Evolutionary conservation across 2,888 invertebrate genomes (phyloP), one percentile per base, ranked within the genome.

Genomic region (Pristionchus fissidentatus): DNA sequence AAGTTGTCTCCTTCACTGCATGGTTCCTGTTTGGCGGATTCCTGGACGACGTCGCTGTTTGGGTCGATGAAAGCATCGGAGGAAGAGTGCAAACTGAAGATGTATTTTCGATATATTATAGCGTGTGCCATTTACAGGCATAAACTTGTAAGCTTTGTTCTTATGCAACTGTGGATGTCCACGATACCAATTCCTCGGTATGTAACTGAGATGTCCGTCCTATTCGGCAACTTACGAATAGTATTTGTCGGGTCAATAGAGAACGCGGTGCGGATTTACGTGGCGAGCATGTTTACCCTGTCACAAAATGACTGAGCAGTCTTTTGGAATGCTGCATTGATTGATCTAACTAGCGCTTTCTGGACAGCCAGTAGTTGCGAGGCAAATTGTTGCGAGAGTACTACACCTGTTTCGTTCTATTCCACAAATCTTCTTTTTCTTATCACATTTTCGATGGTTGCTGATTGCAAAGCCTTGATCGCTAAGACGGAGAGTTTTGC

Each of bases 381-480:
- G 13, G 66, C 38, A 3, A 35, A 2, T 66, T 66, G 66, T 5
- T 66, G 35, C 19, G 38, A 8, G 38, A 15, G 3, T 10, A 66
- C 38, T 38, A 19, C 3, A 2, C 41, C 66, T 3, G 38, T 66
- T 19, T 38, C 8, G 22, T 66, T 66, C 2, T 1, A 38, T 5
- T 35, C 35, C 8, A n/a, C 41, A 4, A 22, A 5, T 38, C 66
- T 66, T 22, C 38, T 66, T 22, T 2, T 3, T n/a, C 66, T 35
- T 4, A 38, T 1, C 7, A 22, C 5, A 19, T 19, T 35, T 8
- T 66, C 22, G 19, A 66, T 29, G 4, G 38, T 38, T 3, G 29
- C 66, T 22, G 32, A 66, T 13, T n/a, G n/a, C n/a, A n/a, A n/a
- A n/a, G n/a, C 41, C 66, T n/a, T 66, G 66, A n/a, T 66, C 66